These are phyloP conservation scores for Erebia ligea DNA, from an alignment of 2,888 invertebrate species.

Conservation along the genomic window DNA sequence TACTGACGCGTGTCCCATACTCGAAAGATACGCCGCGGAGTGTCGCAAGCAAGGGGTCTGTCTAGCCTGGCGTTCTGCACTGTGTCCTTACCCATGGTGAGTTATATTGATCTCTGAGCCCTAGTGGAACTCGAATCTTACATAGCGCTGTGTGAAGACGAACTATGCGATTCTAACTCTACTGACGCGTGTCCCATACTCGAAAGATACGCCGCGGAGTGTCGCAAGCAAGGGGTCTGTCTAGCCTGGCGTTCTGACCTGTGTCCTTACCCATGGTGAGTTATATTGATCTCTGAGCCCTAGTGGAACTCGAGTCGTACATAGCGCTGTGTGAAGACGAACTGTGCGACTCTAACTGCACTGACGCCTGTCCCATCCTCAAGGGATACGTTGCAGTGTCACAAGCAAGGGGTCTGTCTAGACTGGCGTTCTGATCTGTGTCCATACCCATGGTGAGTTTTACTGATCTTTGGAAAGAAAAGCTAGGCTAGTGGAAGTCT, in stretches of 20 bases:
- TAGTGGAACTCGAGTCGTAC: slow-evolving; percentile 87
- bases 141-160: slow-evolving; percentile 87
- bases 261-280: slow-evolving; percentile 87
- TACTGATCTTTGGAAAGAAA: no score
- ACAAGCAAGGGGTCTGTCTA: slow-evolving; percentile 86
- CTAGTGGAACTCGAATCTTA: slow-evolving; percentile 88
- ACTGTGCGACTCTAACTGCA: slow-evolving; percentile 82
- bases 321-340: slow-evolving; percentile 88
- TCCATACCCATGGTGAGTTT: slow-evolving; percentile 84
- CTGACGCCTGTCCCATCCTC: slow-evolving; percentile 85
- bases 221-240: slow-evolving; percentile 87
- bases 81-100: slow-evolving; percentile 87
- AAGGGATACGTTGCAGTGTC: slow-evolving; percentile 90
- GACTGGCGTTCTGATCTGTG: slow-evolving; percentile 88
- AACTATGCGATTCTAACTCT: slow-evolving; percentile 83
- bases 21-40: slow-evolving; percentile 89
- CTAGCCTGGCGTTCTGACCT: slow-evolving; percentile 86
- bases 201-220: slow-evolving; percentile 89
- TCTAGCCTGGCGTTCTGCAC: slow-evolving; percentile 86
- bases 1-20: slow-evolving; percentile 84
- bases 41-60: slow-evolving; percentile 88
- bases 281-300: slow-evolving; percentile 42
- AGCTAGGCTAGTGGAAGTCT: slow-evolving; percentile 82
- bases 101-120: slow-evolving; percentile 40
- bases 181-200: slow-evolving; percentile 85